Conservation (phyloP, 1,140 invertebrate genomes). For the Meloidogyne floridensis region DNA sequence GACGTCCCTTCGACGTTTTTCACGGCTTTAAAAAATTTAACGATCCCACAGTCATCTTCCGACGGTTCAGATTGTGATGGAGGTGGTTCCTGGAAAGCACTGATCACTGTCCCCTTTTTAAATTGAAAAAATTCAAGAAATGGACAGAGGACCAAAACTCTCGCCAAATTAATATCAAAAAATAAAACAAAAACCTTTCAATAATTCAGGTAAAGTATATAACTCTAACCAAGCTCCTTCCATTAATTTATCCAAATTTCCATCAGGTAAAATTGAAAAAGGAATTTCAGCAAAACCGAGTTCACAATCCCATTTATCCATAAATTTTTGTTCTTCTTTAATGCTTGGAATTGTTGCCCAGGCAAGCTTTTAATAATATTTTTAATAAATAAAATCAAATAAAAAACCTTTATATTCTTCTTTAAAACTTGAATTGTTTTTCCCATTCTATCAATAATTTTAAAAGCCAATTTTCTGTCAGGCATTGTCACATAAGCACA, state of each 20-base stretch:
- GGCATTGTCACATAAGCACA: constrained; percentile 54
- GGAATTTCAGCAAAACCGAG: constrained; percentile 47
- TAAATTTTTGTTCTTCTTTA: constrained; percentile 39
- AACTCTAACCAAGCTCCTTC: constrained; percentile 49
- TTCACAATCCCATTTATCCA: constrained; percentile 46
- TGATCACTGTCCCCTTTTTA: background rate
- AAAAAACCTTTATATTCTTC: constrained; percentile 44
- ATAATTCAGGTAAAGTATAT: constrained; percentile 38
- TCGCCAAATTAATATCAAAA: constrained; percentile 14
- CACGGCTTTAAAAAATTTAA: too few species aligned
- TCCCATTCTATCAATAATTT: constrained; percentile 45
- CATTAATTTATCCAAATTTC: constrained; percentile 37
- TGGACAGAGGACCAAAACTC: too few species aligned
- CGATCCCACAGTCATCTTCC: too few species aligned
- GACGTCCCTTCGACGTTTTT: too few species aligned
- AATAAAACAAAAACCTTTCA: constrained; percentile 41
- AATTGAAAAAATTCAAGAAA: background rate
- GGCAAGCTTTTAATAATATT: constrained; percentile 34
- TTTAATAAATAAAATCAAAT: background rate
- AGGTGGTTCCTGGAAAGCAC: too few species aligned
- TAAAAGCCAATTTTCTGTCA: constrained; percentile 47
- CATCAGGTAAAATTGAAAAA: constrained; percentile 39
- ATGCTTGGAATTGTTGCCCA: constrained; percentile 48
- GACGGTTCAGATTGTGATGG: too few species aligned
- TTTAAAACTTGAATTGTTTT: constrained; percentile 36